Evolutionary conservation across 2,888 invertebrate species (phyloP), one percentile per base, ranked within the genome.

Genomic region (Archaeoteleia sp.): DNA sequence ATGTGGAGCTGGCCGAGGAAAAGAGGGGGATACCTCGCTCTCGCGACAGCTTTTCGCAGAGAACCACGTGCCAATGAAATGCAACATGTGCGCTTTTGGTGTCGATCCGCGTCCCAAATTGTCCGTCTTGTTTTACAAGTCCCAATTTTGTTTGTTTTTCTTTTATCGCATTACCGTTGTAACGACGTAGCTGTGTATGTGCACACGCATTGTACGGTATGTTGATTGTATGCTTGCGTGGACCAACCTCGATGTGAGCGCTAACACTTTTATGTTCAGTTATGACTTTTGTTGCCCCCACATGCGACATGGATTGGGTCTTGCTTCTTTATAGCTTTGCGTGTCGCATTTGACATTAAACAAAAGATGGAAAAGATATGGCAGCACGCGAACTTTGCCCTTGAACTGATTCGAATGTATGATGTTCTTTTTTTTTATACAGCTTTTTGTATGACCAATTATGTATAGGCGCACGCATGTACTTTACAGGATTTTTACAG

Each of bases 281-380:
- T 45, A 10, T 27, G 8, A 25, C 54, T 63, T 68, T 51, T 57
- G 29, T 55, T 53, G 53, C 40, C 43, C 61, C 67, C 51, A 57
- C 57, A 60, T 51, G 40, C 48, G 43, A 62, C 20, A 55, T 27
- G 17, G 14, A 9, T 29, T 43, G 29, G 43, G 49, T 46, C 40
- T 55, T 51, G 62, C 70, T 69, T 62, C 35, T 51, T 68, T 67
- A 29, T 54, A 67, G 74, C 75, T 77, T 75, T 72, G 61, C 73
- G 71, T 74, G 71, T 71, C 10, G 60, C 63, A 60, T 70, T 70
- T 66, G 61, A 67, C 51, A 58, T 57, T 57, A 42, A 62, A 67
- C 29, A 55, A 53, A 60, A 62, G 63, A 66, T 51, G 49, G 54
- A 48, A 6, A 60, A 66, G 54, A 67, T 67, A 60, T 15, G 39